Conservation (phyloP, 2,797 vertebrate species). For the Aldrovandia affinis region DNA sequence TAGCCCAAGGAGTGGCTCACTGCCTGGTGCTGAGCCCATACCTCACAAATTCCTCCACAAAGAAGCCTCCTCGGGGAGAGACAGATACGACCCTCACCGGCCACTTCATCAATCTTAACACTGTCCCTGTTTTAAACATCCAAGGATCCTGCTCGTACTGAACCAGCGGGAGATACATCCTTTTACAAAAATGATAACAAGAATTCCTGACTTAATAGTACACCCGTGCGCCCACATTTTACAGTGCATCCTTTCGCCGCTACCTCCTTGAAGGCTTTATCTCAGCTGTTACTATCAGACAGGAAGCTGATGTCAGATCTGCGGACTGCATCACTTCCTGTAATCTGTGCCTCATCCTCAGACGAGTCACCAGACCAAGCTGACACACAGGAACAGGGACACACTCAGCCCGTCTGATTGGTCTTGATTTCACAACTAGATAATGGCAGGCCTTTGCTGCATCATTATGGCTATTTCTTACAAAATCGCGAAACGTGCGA, state of each 20-base stretch:
- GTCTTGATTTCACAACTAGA: conserved; percentile 56
- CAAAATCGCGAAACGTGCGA: conserved; percentile 56
- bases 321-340: conserved; percentile 45
- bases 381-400: conserved; percentile 56
- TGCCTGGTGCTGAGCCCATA: conserved; percentile 54
- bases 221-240: conserved; percentile 53
- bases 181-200: conserved; percentile 64
- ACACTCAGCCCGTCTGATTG: conserved; percentile 53
- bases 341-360: background rate
- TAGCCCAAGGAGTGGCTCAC: conserved; percentile 64
- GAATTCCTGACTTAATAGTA: conserved; percentile 70
- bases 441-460: conserved; percentile 61
- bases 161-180: conserved; percentile 70
- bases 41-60: conserved; percentile 61
- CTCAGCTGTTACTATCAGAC: conserved; percentile 10
- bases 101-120: conserved; percentile 67
- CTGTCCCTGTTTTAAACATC: conserved; percentile 70
- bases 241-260: conserved; percentile 50
- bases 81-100: conserved; percentile 64
- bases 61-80: conserved; percentile 51
- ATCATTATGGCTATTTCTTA: conserved; percentile 59
- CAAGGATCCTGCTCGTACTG: conserved; percentile 42
- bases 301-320: conserved; percentile 23
- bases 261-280: conserved; percentile 53
- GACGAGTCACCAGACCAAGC: conserved; percentile 48